Percentiles rank a stretch among this genome's conserved stretches.
Evolutionary conservation across 1,140 invertebrate genomes (phyloP).

Genomic region (Alviniconcha marisindica): DNA sequence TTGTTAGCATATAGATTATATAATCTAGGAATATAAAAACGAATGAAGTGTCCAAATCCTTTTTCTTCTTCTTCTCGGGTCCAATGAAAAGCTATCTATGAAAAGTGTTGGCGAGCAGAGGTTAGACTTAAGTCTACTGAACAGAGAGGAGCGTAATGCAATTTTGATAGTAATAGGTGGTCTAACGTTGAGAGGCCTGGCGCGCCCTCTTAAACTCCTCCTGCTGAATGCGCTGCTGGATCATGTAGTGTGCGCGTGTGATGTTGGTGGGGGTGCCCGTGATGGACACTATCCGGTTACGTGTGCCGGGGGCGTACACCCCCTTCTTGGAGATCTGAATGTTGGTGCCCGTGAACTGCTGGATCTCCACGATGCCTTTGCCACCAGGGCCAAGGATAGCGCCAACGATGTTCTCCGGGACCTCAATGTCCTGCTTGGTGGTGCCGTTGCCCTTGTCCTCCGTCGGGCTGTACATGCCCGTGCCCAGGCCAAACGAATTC

Average conservation of each 20-base stretch:
- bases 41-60: slow-evolving; percentile 21
- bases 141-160: too few species aligned
- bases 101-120: neutral
- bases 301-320: slow-evolving; percentile 95
- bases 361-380: slow-evolving; percentile 96
- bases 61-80: neutral
- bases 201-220: slow-evolving; percentile 93
- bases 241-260: slow-evolving; percentile 92
- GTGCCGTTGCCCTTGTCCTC: slow-evolving; percentile 77
- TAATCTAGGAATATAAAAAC: slow-evolving; percentile 21
- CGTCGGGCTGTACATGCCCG: slow-evolving; percentile 76
- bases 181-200: slow-evolving; percentile 69
- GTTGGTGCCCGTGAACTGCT: slow-evolving; percentile 96
- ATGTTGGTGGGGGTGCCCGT: slow-evolving; percentile 92
- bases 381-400: slow-evolving; percentile 97
- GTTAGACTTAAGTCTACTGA: neutral
- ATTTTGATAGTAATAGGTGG: too few species aligned
- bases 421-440: slow-evolving; percentile 92
- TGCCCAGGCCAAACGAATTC: slow-evolving; percentile 87
- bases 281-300: slow-evolving; percentile 97
- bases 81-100: slow-evolving; percentile 23
- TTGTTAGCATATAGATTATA: neutral
- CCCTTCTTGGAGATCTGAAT: slow-evolving; percentile 99
- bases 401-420: slow-evolving; percentile 94
- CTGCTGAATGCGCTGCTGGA: slow-evolving; percentile 96